Base-by-base conservation (phyloP, 1,140 invertebrate species). In the Solen grandis region DNA sequence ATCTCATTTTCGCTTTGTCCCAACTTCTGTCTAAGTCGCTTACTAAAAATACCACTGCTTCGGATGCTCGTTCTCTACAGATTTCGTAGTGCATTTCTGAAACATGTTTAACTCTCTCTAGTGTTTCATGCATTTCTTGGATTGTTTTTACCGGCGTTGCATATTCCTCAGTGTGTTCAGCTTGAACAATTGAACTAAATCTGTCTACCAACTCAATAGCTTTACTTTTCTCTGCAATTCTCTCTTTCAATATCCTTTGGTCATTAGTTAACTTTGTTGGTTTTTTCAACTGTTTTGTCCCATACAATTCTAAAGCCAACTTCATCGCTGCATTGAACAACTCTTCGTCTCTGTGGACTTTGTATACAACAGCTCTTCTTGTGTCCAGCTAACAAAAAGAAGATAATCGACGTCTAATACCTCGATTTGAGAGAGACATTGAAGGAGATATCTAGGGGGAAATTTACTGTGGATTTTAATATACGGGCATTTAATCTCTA, bases 41-140 rank as follows among this genome's bases (percentile, higher is more conserved):
- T 22, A 59, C 75, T 22, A 83, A 41, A 72, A 83, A 83, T 25
- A 79, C 75, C 52, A 83, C 62, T 13, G 81, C 68, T 66, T 83
- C 81, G 36, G 50, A 38, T 57, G 81, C 74, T 59, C 70, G 52
- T 33, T 78, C 59, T 19, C 81, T 41, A 50, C 68, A 41, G 25
- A 83, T 29, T 38, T 78, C 41, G 38, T 83, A 83, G 60, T 10
- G n/a, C 2, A 8, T 59, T 33, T 22, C 36, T 10, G 16, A 5
- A 10, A 29, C 29, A 29, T 25, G 4, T 13, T 25, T 33, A 29
- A 65, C 31, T 29, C 36, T 16, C 13, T 65, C 22, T 10, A 65
- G 16, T 29, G 22, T 8, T 5, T 25, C 60, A 16, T 5, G 29
- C 14, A 29, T 16, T 33, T 27, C 10, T 29, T 33, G 13, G 8